Percentiles rank a stretch among this genome's conserved stretches.
Evolutionary conservation across 2,888 invertebrate genomes (phyloP).

Genomic region (Geophilus truncorum): DNA sequence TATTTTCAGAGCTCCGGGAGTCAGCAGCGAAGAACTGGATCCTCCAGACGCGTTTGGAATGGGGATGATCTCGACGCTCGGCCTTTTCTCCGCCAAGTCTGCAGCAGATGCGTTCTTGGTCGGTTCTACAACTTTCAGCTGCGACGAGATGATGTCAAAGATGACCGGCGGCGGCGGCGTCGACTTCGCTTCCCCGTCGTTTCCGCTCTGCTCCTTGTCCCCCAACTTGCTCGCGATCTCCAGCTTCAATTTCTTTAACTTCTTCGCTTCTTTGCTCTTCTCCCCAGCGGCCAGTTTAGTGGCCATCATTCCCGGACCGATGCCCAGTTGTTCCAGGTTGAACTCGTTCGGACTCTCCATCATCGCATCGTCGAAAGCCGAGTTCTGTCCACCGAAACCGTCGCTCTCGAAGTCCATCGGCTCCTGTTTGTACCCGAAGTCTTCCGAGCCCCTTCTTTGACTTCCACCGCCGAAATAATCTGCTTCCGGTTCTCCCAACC

Average conservation of each 20-base stretch:
- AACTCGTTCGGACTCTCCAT: constrained; percentile 37
- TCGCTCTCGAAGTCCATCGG: constrained; percentile 37
- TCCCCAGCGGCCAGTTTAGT: constrained; percentile 34
- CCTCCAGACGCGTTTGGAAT: constrained; percentile 41
- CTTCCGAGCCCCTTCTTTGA: background rate
- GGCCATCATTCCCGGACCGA: constrained; percentile 58
- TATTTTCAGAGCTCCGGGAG: constrained; percentile 39
- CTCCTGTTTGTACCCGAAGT: constrained; percentile 34
- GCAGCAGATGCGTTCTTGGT: background rate
- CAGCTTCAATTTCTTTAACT: constrained; percentile 38
- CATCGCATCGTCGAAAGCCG: constrained; percentile 33
- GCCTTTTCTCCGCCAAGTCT: constrained; percentile 57
- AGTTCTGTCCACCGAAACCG: constrained; percentile 33
- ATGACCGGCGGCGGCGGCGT: constrained; percentile 33
- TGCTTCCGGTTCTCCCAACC: background rate
- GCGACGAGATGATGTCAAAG: constrained; percentile 34
- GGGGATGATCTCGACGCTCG: constrained; percentile 81
- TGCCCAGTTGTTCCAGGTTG: constrained; percentile 51
- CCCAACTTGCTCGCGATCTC: constrained; percentile 33
- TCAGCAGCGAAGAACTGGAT: constrained; percentile 37
- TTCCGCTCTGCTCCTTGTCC: constrained; percentile 32
- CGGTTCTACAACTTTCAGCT: constrained; percentile 28
- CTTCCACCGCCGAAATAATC: background rate
- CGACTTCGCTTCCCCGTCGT: constrained; percentile 28
- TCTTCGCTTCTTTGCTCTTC: constrained; percentile 37